Conservation (phyloP, 2,888 invertebrate genomes). For the Scrobipalpa atriplicella region DNA sequence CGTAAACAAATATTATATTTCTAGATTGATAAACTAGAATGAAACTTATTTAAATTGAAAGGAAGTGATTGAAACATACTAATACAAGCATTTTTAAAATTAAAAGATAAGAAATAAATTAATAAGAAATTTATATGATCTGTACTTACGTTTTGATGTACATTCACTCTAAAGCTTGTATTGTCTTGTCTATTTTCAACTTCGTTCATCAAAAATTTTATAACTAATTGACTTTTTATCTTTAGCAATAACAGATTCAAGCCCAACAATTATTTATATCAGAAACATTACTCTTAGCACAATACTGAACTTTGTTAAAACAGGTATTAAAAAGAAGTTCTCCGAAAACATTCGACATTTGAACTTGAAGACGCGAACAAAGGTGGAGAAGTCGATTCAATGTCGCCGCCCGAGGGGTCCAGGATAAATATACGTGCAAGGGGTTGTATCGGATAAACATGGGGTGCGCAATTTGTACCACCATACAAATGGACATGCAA, state of each 20-base stretch:
- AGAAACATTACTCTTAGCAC: not conserved
- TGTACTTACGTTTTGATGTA: no score
- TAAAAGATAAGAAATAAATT: no score
- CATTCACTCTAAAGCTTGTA: no score
- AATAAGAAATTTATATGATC: no score
- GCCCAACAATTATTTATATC: not conserved
- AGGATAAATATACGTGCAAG: slow-evolving; percentile 73
- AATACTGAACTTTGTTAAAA: not conserved
- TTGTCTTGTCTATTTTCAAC: no score
- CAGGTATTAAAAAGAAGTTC: not conserved
- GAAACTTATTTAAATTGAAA: not conserved
- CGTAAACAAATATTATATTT: not conserved
- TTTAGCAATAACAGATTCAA: no score
- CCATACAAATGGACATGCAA: slow-evolving; percentile 69
- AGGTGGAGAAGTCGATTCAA: slow-evolving; percentile 71
- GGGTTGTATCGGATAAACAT: slow-evolving; percentile 69
- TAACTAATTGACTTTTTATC: no score
- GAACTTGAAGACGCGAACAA: slow-evolving; percentile 42
- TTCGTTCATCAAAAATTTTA: no score
- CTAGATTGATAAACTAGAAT: not conserved
- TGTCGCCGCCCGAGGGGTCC: slow-evolving; percentile 70
- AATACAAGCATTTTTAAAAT: slow-evolving; percentile 9
- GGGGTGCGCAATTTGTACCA: slow-evolving; percentile 78
- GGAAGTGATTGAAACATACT: slow-evolving; percentile 7
- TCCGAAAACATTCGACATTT: slow-evolving; percentile 26